A percentile compares a stretch with the other conserved stretches of the same genome.
Evolutionary conservation across 2,888 invertebrate species (phyloP).

Genomic region (Idaea aversata): DNA sequence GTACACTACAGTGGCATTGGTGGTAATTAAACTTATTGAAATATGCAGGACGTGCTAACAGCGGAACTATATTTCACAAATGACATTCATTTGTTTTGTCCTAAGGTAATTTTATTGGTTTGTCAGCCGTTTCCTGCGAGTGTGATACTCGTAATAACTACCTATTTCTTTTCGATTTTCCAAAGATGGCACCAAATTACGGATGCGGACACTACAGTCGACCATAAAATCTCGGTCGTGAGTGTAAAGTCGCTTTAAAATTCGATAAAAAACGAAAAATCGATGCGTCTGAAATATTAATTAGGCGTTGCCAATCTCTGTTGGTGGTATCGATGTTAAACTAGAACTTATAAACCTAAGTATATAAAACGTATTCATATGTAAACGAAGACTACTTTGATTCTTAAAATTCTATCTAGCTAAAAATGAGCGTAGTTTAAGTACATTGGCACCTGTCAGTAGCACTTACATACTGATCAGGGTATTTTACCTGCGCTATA

Average conservation of each 20-base stretch:
- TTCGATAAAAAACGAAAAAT: constrained; percentile 22
- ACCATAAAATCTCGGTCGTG: constrained; percentile 29
- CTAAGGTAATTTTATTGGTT: neutral
- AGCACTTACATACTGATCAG: too few relatives aligned
- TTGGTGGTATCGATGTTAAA: neutral
- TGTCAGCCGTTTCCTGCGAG: constrained; percentile 19
- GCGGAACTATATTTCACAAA: neutral
- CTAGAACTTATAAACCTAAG: neutral
- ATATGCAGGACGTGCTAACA: neutral
- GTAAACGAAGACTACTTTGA: too few relatives aligned
- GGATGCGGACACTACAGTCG: constrained; percentile 25
- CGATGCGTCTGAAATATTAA: constrained; percentile 28
- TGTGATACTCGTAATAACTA: neutral
- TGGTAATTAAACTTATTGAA: too few relatives aligned
- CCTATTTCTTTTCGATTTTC: constrained; percentile 18
- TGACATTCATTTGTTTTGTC: neutral
- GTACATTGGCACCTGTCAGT: too few relatives aligned
- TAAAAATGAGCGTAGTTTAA: too few relatives aligned
- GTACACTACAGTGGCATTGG: too few relatives aligned
- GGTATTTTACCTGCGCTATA: too few relatives aligned
- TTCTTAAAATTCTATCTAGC: too few relatives aligned
- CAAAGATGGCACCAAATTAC: constrained; percentile 25
- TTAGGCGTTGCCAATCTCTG: constrained; percentile 11
- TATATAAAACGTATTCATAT: too few relatives aligned
- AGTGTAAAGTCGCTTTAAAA: constrained; percentile 14